Percentiles rank a stretch among this genome's conserved stretches.
These are phyloP conservation scores for Periphyllus acericola DNA, from an alignment of 2,888 invertebrate species.

Conservation along the genomic window DNA sequence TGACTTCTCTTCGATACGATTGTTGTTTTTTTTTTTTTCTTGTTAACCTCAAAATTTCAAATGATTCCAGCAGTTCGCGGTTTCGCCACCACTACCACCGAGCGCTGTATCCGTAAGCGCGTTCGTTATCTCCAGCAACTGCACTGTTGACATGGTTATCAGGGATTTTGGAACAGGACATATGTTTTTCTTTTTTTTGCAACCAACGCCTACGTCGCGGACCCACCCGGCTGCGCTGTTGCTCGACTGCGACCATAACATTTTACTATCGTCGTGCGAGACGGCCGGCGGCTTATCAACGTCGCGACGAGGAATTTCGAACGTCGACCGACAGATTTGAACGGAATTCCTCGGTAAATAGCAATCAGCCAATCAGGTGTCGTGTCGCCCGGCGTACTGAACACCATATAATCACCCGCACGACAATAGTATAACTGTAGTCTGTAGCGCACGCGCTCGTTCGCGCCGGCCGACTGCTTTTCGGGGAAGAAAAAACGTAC, in stretches of 20 bases:
- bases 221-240: too few relatives aligned
- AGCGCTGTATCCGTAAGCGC: conserved; percentile 5
- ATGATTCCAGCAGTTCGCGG: background rate
- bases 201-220: too few relatives aligned
- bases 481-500: too few relatives aligned
- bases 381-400: too few relatives aligned
- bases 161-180: too few relatives aligned
- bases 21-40: background rate
- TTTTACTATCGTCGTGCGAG: too few relatives aligned
- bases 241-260: too few relatives aligned
- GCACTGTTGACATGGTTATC: background rate
- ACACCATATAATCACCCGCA: too few relatives aligned
- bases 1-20: background rate
- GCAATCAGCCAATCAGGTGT: background rate
- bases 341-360: background rate
- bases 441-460: background rate
- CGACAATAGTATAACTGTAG: background rate
- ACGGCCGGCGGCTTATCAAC: background rate
- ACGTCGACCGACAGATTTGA: background rate
- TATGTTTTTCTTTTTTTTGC: too few relatives aligned
- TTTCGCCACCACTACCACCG: background rate
- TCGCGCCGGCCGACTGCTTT: background rate
- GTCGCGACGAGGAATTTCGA: background rate
- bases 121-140: conserved; percentile 4
- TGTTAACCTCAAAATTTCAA: conserved; percentile 30